These are phyloP conservation scores for Pseudomyrmex dendroicus DNA, from an alignment of 1,140 invertebrate genomes.

Conservation along the genomic window DNA sequence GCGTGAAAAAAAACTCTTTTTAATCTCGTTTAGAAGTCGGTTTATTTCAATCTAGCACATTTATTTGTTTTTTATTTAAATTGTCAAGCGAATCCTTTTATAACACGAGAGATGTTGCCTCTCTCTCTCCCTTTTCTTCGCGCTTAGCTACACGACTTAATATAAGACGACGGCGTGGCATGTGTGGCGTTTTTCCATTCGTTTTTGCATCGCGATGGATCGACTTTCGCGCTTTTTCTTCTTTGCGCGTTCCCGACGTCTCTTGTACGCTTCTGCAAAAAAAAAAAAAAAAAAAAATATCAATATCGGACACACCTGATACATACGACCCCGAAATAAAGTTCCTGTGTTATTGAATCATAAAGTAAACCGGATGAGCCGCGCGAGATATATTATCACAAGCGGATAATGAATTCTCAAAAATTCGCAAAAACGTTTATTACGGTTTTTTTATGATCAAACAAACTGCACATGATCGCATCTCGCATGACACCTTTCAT, in stretches of 20 bases:
- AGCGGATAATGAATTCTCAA: constrained; percentile 10
- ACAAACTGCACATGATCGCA: too few species aligned
- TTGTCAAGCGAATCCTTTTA: constrained; percentile 7
- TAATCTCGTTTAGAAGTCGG: too few species aligned
- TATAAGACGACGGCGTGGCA: background rate
- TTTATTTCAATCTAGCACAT: background rate
- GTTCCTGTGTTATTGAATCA: constrained; percentile 29
- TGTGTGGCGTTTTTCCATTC: background rate
- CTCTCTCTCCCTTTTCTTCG: background rate
- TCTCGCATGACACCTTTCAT: too few species aligned
- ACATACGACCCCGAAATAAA: constrained; percentile 2
- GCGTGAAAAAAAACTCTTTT: too few species aligned
- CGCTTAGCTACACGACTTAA: constrained; percentile 26
- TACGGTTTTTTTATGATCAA: too few species aligned
- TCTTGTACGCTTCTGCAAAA: constrained; percentile 36
- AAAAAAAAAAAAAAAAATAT: background rate
- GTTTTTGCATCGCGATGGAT: constrained; percentile 20
- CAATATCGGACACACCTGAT: constrained; percentile 7
- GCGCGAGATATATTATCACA: constrained; percentile 17
- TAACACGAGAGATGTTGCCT: constrained; percentile 5
- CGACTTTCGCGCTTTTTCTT: constrained; percentile 32
- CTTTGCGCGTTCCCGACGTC: constrained; percentile 23
- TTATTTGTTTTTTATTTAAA: background rate
- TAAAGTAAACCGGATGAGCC: constrained; percentile 25
- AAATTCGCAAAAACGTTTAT: background rate